Evolutionary conservation across 2,797 vertebrate genomes (phyloP).

Genomic region (Karalla daura): DNA sequence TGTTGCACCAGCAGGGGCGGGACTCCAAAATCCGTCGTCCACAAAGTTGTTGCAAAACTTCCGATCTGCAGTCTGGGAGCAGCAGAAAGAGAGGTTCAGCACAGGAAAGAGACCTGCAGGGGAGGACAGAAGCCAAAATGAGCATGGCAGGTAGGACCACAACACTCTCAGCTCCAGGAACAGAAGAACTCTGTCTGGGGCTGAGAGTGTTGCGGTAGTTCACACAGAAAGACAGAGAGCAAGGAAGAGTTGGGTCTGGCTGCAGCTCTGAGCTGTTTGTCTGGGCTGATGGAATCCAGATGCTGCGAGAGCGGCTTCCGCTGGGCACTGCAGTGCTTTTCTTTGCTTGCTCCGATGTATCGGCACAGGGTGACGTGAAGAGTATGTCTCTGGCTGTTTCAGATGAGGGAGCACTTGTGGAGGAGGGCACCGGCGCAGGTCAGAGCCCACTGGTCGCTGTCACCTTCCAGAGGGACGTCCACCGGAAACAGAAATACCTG

Average conservation of each 20-base stretch:
- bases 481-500: constrained; percentile 72
- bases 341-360: no score
- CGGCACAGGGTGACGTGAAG: no score
- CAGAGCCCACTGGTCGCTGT: constrained; percentile 67
- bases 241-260: no score
- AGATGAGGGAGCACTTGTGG: constrained; percentile 47
- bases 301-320: constrained; percentile 21
- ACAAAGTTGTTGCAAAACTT: constrained; percentile 33
- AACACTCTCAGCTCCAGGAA: no score
- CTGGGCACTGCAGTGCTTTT: neutral
- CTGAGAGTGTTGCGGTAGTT: no score
- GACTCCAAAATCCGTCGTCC: constrained; percentile 3
- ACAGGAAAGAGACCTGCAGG: neutral
- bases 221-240: no score
- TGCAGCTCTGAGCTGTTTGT: neutral
- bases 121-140: neutral
- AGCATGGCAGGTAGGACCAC: constrained; percentile 67
- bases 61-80: neutral
- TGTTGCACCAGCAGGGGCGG: constrained; percentile 26
- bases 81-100: neutral
- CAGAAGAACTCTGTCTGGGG: no score
- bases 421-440: neutral
- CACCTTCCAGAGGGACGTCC: constrained; percentile 70
- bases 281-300: constrained; percentile 48
- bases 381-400: neutral